These are phyloP conservation scores for Notodonta dromedarius DNA, from an alignment of 2,888 invertebrate genomes.

Conservation along the genomic window DNA sequence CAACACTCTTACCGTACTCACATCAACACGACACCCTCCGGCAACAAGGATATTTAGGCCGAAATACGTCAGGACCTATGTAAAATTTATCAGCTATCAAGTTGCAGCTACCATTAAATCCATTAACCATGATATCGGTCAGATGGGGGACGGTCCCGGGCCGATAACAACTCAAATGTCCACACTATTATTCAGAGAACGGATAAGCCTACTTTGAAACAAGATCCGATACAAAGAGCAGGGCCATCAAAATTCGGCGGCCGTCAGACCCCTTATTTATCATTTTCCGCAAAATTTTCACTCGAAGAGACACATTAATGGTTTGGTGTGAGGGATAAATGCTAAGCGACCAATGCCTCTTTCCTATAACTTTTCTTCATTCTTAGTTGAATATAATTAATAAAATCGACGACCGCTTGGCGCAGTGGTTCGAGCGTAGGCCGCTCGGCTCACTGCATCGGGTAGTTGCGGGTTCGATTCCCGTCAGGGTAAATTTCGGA, in stretches of 20 bases:
- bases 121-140: slow-evolving; percentile 51
- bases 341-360: slow-evolving; percentile 6
- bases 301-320: slow-evolving; percentile 63
- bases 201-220: slow-evolving; percentile 79
- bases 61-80: slow-evolving; percentile 34
- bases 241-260: slow-evolving; percentile 76
- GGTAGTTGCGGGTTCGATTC: too few species aligned
- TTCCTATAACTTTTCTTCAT: neutral
- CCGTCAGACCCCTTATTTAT: slow-evolving; percentile 74
- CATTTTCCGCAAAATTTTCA: slow-evolving; percentile 79
- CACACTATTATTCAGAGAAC: slow-evolving; percentile 68
- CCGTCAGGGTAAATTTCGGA: too few species aligned
- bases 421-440: too few species aligned
- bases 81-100: slow-evolving; percentile 45
- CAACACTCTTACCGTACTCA: neutral
- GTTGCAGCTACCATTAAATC: slow-evolving; percentile 42
- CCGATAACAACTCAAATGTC: slow-evolving; percentile 53
- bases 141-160: slow-evolving; percentile 26
- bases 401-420: too few species aligned
- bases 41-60: slow-evolving; percentile 8
- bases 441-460: too few species aligned
- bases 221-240: slow-evolving; percentile 76
- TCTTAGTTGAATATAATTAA: too few species aligned
- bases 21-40: slow-evolving; percentile 15
- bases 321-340: slow-evolving; percentile 33